A percentile compares a stretch with the other conserved stretches of the same genome.
These are phyloP conservation scores for Parambassis ranga DNA, from an alignment of 2,797 vertebrate genomes.

Conservation along the genomic window DNA sequence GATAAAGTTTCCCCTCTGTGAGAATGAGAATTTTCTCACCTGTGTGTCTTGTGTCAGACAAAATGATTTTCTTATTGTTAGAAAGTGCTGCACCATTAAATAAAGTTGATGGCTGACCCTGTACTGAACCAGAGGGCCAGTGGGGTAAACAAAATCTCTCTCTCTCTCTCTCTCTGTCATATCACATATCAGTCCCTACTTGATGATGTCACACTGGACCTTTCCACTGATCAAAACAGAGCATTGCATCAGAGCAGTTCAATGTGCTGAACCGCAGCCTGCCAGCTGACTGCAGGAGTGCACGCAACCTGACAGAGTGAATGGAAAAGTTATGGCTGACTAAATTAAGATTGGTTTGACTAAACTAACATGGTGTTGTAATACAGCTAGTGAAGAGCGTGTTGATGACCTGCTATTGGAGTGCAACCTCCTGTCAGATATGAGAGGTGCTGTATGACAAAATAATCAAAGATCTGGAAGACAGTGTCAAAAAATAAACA, in stretches of 20 bases:
- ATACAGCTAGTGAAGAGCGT: slow-evolving; percentile 7
- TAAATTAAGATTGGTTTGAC: slow-evolving; percentile 23
- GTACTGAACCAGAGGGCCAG: slow-evolving; percentile 20
- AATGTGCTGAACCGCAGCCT: slow-evolving; percentile 36
- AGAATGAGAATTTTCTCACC: background rate
- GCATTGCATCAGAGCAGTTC: slow-evolving; percentile 61
- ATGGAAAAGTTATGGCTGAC: slow-evolving; percentile 10
- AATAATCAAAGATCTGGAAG: slow-evolving; percentile 4
- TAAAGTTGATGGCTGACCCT: slow-evolving; percentile 23
- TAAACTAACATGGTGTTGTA: too few relatives aligned
- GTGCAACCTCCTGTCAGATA: background rate
- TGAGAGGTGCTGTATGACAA: background rate
- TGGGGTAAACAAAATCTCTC: slow-evolving; percentile 23
- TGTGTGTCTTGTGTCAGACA: background rate
- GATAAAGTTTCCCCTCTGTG: slow-evolving; percentile 8
- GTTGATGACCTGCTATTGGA: slow-evolving; percentile 18
- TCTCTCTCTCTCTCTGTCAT: too few relatives aligned
- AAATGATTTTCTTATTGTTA: background rate
- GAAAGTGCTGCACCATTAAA: background rate
- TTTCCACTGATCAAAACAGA: slow-evolving; percentile 63
- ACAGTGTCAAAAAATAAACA: too few relatives aligned
- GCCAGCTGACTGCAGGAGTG: background rate
- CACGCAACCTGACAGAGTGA: background rate
- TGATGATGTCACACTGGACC: slow-evolving; percentile 63
- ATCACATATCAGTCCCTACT: slow-evolving; percentile 58